A percentile compares a stretch with the other conserved stretches of the same genome.
These are phyloP conservation scores for Passer montanus DNA, from an alignment of 2,113 vertebrate species.

Conservation along the genomic window DNA sequence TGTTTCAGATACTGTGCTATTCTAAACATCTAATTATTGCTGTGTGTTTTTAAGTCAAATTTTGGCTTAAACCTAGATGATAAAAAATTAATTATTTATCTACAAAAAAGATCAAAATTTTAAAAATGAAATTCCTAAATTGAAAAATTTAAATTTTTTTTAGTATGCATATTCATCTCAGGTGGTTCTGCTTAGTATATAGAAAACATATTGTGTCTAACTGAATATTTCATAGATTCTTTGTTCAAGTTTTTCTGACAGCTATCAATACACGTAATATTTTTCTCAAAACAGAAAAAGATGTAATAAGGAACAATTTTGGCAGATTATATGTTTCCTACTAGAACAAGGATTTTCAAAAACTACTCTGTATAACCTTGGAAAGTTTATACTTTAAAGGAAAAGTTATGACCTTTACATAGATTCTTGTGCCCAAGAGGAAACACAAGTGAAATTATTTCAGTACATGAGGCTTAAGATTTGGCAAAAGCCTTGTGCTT, in stretches of 20 bases:
- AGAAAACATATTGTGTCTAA: neutral
- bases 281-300: neutral
- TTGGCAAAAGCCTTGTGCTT: constrained; percentile 34
- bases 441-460: constrained; percentile 46
- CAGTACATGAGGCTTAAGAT: constrained; percentile 26
- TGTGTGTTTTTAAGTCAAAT: neutral
- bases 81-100: neutral
- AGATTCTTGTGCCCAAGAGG: constrained; percentile 10
- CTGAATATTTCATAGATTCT: neutral
- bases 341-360: neutral
- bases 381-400: neutral
- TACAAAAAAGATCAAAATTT: neutral
- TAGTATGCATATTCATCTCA: neutral
- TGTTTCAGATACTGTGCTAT: neutral
- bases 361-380: neutral
- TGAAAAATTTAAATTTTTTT: neutral
- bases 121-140: neutral
- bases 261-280: neutral
- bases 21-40: neutral
- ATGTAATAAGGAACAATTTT: neutral
- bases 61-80: neutral
- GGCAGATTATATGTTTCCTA: neutral
- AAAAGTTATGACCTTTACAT: constrained; percentile 20
- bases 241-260: neutral
- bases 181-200: neutral